A percentile compares a stretch with the other conserved stretches of the same genome.
Conservation (phyloP, 37 sponge, comb jelly and placozoan species). For the Hormiphora californensis region DNA sequence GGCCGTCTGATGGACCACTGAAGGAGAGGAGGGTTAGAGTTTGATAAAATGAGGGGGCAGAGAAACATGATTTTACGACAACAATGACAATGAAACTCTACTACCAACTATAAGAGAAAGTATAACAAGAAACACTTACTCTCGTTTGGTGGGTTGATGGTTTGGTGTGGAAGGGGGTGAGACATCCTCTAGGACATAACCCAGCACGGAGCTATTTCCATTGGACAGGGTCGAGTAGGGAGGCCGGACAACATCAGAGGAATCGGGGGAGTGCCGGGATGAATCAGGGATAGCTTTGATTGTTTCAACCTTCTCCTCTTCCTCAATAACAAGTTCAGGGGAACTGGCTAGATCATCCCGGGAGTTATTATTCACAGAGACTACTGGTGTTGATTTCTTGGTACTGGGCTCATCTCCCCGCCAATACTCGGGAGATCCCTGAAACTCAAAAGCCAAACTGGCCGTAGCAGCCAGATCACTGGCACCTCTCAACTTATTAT, state of each 20-base stretch:
- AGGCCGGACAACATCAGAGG: background rate
- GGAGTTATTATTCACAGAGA: background rate
- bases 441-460: background rate
- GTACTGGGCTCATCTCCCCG: no score
- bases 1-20: no score
- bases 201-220: background rate
- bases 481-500: background rate
- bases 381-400: no score
- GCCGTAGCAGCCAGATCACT: background rate
- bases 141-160: conserved; percentile 21
- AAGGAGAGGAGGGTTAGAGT: no score
- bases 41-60: no score
- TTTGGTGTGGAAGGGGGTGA: conserved; percentile 26
- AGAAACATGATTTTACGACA: no score
- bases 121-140: background rate
- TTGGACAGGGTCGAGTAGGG: background rate
- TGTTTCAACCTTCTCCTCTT: background rate
- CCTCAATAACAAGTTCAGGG: conserved; percentile 42
- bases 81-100: background rate
- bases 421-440: conserved; percentile 32
- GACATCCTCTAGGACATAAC: conserved; percentile 32
- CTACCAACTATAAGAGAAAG: background rate
- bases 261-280: conserved; percentile 43
- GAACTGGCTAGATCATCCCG: conserved; percentile 16
- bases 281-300: conserved; percentile 54